Evolutionary conservation across 2,113 vertebrate species (phyloP).

Genomic region (Anguilla japonica): DNA sequence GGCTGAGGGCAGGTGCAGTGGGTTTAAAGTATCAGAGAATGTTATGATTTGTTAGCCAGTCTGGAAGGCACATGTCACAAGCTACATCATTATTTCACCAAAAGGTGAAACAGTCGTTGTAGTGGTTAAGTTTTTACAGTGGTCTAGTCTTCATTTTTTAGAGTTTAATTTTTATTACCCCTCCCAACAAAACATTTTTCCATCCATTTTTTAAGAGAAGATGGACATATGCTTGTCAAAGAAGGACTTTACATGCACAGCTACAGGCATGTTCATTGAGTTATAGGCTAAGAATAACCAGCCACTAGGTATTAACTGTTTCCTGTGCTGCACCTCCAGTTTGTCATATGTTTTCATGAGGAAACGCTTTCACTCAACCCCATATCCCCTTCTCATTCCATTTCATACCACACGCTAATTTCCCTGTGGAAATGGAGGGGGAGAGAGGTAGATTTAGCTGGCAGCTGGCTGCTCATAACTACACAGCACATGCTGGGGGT

Average conservation of each 20-base stretch:
- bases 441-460: slow-evolving; percentile 20
- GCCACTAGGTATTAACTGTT: background rate
- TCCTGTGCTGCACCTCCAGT: background rate
- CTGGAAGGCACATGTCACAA: too few species aligned
- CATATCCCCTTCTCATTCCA: background rate
- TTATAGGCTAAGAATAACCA: background rate
- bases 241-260: background rate
- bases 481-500: slow-evolving; percentile 7
- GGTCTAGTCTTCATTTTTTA: background rate
- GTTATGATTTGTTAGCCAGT: too few species aligned
- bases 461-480: slow-evolving; percentile 13
- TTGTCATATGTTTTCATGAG: slow-evolving; percentile 15
- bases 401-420: slow-evolving; percentile 22
- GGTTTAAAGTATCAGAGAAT: background rate
- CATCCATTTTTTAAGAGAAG: background rate
- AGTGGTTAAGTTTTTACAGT: background rate
- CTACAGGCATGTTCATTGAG: background rate
- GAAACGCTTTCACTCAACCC: slow-evolving; percentile 4
- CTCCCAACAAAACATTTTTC: background rate
- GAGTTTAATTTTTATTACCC: background rate
- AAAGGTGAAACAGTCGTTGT: background rate
- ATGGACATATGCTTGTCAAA: background rate
- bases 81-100: too few species aligned
- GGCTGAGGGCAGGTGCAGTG: too few species aligned
- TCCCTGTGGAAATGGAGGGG: slow-evolving; percentile 27